Base-by-base conservation (phyloP, 2,113 vertebrate genomes). In the Lampris incognitus region DNA sequence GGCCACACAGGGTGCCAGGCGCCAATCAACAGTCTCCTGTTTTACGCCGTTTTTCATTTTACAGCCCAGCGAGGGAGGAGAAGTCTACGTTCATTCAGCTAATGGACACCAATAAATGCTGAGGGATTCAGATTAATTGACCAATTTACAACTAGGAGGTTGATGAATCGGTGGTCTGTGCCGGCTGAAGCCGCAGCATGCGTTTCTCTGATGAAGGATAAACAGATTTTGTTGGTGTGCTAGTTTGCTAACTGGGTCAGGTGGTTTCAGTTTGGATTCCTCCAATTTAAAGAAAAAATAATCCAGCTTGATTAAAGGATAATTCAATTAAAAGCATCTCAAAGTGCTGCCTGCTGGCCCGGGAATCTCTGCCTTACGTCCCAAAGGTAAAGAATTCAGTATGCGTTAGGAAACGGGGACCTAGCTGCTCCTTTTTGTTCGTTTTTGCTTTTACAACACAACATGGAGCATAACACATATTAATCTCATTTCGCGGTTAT, bases 1-100 rank as follows among this genome's bases (percentile, higher is more conserved):
- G 93, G 92, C 94, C 94, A 94, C 94, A 92, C 93, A 93, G 84
- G 73, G 85, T 59, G 89, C 69, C 79, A 75, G 52, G 24, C 56
- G 83, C 80, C 88, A 82, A 92, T 93, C 89, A 91, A 84, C 89
- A 86, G 87, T 83, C 87, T 79, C n/a, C 60, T 66, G 83, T 64
- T 85, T 76, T 85, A 58, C 84, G 62, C 79, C 40, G 4, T 76
- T 72, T 83, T 88, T 84, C 64, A 73, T 85, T 94, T 93, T 92
- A 92, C 75, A 77, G 37, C 85, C 64, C 72, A 63, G 65, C 83
- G 40, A 79, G 71, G 86, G 89, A 79, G 87, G 87, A 90, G 87
- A 86, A 77, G 85, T 86, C 90, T 90, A 66, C 81, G 69, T 87
- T 87, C 68, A 84, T 92, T 89, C 76, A 88, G 90, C 90, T 90